Evolutionary conservation across 2,113 vertebrate species (phyloP).

Genomic region (Leptodactylus fuscus): DNA sequence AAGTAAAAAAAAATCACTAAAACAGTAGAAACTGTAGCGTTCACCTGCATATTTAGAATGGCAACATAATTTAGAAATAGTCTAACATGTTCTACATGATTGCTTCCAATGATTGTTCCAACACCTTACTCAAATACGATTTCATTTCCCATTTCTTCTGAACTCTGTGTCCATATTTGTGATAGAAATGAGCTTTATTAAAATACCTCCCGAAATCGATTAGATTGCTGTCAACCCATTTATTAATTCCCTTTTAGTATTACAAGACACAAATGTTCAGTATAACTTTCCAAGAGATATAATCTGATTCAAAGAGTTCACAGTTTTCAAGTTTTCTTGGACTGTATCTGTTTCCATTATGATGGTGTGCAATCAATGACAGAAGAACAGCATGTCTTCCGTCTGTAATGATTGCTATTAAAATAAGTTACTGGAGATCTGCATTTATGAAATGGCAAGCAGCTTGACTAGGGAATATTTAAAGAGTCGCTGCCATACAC

Average conservation of each 20-base stretch:
- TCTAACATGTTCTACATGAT: conserved; percentile 54
- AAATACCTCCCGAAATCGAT: conserved; percentile 21
- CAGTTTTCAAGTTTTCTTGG: background rate
- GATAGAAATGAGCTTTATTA: conserved; percentile 42
- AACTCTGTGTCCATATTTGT: conserved; percentile 47
- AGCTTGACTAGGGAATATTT: background rate
- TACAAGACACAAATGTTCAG: background rate
- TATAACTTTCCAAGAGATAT: background rate
- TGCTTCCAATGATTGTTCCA: conserved; percentile 55
- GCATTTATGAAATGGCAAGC: background rate
- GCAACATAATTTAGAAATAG: conserved; percentile 51
- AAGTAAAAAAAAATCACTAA: background rate
- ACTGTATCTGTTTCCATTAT: background rate
- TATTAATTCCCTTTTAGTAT: conserved; percentile 13
- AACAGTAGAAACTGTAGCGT: background rate
- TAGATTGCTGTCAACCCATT: conserved; percentile 14
- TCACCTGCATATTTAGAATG: conserved; percentile 31
- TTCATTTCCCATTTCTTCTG: conserved; percentile 45
- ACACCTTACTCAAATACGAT: conserved; percentile 44
- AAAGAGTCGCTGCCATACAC: background rate
- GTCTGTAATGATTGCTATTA: background rate
- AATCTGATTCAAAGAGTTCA: background rate
- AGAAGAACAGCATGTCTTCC: background rate
- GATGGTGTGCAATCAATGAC: background rate
- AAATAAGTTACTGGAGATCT: background rate